Base-by-base conservation (phyloP, 1,140 invertebrate species). In the Pararge aegeria region DNA sequence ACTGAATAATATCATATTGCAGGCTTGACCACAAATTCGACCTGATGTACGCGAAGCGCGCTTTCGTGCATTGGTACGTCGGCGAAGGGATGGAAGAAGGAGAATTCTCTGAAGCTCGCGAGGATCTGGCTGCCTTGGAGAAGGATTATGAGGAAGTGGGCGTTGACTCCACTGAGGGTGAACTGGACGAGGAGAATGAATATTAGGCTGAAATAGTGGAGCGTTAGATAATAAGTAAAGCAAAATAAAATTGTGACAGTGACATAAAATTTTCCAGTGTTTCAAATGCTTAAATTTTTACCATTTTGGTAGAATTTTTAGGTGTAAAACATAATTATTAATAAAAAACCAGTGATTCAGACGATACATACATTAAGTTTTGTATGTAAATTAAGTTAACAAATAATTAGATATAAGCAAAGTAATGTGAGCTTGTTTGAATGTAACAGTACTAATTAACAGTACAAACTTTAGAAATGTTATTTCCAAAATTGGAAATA, bases 1-100 rank as follows among this genome's bases (percentile, higher is more conserved):
- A 13, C n/a, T 13, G 0, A 50, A 16, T 3, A 18, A 3, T 44
- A 40, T 51, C 30, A 10, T 10, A n/a, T 60, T 64, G 0, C 67
- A 92, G 94, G 75, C 86, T 96, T 19, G 94, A 96, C 86, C 93
- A 95, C 78, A 97, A 96, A 80, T 97, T 96, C 81, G 94, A 96
- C 81, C 81, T 96, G 37, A 96, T 96, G 95, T 95, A 95, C 89
- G 89, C 95, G 73, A 92, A 95, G 84, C 90, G 94, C 73, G 93
- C 94, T 24, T 93, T 96, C 80, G 94, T 95, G 0, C 94, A 95
- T 75, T 95, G 94, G 94, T 96, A 95, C 81, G 94, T 96, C 55
- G 94, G 95, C 73, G 95, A 97, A 91, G 95, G 95, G 89, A 96
- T 96, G 95, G 95, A 96, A 90, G 95, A 96, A 85, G 94, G 94